Base-by-base conservation (phyloP, 2,113 vertebrate genomes). In the Drymodes brunneopygia region DNA sequence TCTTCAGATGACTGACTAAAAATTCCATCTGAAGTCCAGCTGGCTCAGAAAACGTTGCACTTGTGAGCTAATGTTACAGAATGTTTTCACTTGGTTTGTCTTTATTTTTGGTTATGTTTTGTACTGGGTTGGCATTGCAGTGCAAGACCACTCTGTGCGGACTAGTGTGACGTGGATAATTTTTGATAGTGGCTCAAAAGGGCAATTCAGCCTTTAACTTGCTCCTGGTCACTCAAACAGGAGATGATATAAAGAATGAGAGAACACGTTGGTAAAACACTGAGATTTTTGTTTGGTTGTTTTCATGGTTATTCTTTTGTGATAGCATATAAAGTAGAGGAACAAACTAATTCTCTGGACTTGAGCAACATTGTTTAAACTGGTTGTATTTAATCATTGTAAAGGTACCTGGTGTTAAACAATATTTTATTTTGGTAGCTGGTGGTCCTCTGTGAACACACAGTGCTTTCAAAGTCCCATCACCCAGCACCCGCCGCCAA, bases 81-180 rank as follows among this genome's bases (percentile, higher is more conserved):
- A 29, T 88, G 6, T 40, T 91, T 91, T 60, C 31, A 19, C 44
- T 71, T 77, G 22, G 20, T 83, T 88, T 67, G 23, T 74, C 17
- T 74, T 58, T 6, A 29, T 66, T 88, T 96, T 86, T 88, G 67
- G 40, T 67, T 75, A 11, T 38, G 35, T 71, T 94, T 64, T 71
- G 27, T 29, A 23, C 27, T 42, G 7, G 57, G 5, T 12, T 95
- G 31, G 53, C 29, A 33, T n/a, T 65, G 71, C 29, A 50, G 31
- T 1, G 0, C 1, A 3, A n/a, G 74, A 62, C 22, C 8, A 1
- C 12, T 93, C 25, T 44, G 7, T 2, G 1, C 3, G 7, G 15
- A n/a, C 16, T 21, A 42, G 21, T 28, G 25, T 47, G 12, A 20
- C 0, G 0, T 24, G 31, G 35, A 25, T 53, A 6, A n/a, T 73